Conservation (phyloP, 2,113 vertebrate genomes). For the Pavo muticus region DNA sequence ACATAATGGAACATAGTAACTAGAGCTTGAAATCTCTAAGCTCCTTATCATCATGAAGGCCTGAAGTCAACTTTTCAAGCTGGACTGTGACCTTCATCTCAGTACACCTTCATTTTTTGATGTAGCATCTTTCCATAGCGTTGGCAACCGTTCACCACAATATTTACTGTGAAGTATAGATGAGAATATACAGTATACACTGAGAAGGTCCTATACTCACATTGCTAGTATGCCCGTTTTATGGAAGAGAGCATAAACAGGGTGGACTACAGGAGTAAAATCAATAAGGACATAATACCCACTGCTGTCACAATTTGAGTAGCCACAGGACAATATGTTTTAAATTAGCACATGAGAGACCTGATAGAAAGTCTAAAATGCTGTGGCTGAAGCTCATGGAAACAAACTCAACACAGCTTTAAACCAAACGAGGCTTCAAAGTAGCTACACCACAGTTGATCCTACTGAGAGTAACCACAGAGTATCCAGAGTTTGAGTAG, state of each 20-base stretch:
- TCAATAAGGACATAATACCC: background rate
- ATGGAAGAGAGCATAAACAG: background rate
- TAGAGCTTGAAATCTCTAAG: constrained; percentile 63
- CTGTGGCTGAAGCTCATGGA: background rate
- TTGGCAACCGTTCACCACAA: background rate
- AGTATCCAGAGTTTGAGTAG: background rate
- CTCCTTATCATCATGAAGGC: constrained; percentile 25
- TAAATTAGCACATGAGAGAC: background rate
- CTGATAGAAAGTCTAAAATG: background rate
- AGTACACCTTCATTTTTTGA: background rate
- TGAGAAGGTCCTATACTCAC: background rate
- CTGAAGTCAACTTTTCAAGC: constrained; percentile 42
- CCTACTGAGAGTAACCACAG: background rate
- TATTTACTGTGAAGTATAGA: background rate
- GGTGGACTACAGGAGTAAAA: background rate
- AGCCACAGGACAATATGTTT: background rate
- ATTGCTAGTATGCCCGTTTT: background rate
- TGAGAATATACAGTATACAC: background rate
- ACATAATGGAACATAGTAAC: constrained; percentile 34
- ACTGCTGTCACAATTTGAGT: background rate
- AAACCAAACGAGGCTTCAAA: background rate
- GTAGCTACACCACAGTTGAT: background rate
- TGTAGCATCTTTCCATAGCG: background rate
- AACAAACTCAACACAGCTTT: background rate
- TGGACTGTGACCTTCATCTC: background rate